These are phyloP conservation scores for Calephelis perditalis DNA, from an alignment of 2,888 invertebrate genomes.

Conservation along the genomic window DNA sequence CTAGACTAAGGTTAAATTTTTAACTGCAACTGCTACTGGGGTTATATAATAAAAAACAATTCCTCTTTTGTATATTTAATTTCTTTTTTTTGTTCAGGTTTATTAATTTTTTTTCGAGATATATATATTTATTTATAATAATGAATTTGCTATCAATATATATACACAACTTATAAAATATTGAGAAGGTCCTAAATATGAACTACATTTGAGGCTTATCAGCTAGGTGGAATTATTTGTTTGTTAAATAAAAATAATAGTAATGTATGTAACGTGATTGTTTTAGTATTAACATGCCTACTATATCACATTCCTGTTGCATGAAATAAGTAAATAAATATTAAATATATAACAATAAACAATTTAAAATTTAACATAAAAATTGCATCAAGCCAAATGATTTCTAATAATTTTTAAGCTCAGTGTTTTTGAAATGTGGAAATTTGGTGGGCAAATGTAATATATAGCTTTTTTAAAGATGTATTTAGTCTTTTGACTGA, in stretches of 20 bases:
- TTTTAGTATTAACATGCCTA: constrained; percentile 4
- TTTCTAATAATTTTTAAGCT: too few species aligned
- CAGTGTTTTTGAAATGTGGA: too few species aligned
- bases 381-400: too few species aligned
- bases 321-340: too few species aligned
- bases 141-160: constrained; percentile 64
- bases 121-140: constrained; percentile 64
- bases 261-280: constrained; percentile 23
- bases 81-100: constrained; percentile 57
- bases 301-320: too few species aligned
- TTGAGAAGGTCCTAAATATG: constrained; percentile 57
- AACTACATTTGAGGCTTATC: constrained; percentile 68
- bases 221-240: constrained; percentile 69
- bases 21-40: too few species aligned
- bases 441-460: too few species aligned
- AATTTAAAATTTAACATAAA: too few species aligned
- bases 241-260: constrained; percentile 20
- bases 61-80: constrained; percentile 53
- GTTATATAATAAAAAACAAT: constrained; percentile 37
- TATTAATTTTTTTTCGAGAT: constrained; percentile 42
- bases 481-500: too few species aligned
- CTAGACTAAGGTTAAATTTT: too few species aligned
- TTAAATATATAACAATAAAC: too few species aligned
- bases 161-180: constrained; percentile 67
- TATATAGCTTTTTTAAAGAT: too few species aligned